phyloP scores from a whole-genome alignment of 1,140 invertebrate species.

The Drosophila lini region DNA sequence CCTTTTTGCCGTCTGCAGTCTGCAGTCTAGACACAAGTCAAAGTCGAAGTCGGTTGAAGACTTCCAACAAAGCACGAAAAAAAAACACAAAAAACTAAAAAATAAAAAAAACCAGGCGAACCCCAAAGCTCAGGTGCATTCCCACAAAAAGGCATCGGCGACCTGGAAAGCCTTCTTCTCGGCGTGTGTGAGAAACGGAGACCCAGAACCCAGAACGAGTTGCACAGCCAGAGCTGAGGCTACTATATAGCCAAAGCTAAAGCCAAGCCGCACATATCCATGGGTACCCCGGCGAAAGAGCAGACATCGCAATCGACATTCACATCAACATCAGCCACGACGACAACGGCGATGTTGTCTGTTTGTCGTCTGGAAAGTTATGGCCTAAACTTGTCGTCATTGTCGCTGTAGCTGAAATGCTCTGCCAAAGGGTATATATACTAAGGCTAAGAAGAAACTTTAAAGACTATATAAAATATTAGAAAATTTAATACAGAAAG shows the following conservation, averaged over 20 bases:
- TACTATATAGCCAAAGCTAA: slow-evolving; percentile 35
- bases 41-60: slow-evolving; percentile 55
- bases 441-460: background rate
- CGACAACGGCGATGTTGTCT: slow-evolving; percentile 51
- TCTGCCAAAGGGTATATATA: slow-evolving; percentile 3
- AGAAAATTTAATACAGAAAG: accelerated
- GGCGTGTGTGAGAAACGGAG: slow-evolving; percentile 32
- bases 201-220: slow-evolving; percentile 7
- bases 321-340: slow-evolving; percentile 43
- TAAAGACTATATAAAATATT: background rate
- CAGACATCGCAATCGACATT: slow-evolving; percentile 52
- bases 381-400: slow-evolving; percentile 63
- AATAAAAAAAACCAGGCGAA: slow-evolving; percentile 36
- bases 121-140: slow-evolving; percentile 63
- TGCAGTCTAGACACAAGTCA: slow-evolving; percentile 75
- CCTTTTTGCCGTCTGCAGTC: slow-evolving; percentile 65
- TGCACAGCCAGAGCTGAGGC: slow-evolving; percentile 1
- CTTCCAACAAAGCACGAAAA: slow-evolving; percentile 21
- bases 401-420: slow-evolving; percentile 5
- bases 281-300: slow-evolving; percentile 19
- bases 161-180: slow-evolving; percentile 40
- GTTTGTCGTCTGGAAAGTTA: slow-evolving; percentile 71
- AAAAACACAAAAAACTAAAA: slow-evolving; percentile 10
- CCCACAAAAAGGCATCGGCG: slow-evolving; percentile 32
- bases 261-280: slow-evolving; percentile 37